Percentiles rank a stretch among this genome's conserved stretches.
These are phyloP conservation scores for Turritopsis rubra DNA, from an alignment of 30 jellyfish, hydroid and myxozoan species.

Conservation along the genomic window DNA sequence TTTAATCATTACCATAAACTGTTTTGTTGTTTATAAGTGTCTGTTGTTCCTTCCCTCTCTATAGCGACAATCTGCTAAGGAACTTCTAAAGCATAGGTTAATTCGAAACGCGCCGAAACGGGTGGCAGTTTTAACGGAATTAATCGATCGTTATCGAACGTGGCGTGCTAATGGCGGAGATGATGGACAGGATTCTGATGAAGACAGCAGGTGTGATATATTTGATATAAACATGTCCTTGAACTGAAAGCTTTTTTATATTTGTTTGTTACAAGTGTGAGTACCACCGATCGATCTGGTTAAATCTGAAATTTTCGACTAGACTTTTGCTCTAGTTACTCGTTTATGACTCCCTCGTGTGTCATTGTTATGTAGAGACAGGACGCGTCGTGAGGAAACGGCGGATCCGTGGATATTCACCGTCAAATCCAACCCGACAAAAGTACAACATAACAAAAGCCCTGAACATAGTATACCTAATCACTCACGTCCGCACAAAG, in stretches of 20 bases:
- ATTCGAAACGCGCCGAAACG: conserved; percentile 60
- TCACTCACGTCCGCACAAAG: not conserved
- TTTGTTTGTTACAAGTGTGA: not conserved
- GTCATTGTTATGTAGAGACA: conserved; percentile 1
- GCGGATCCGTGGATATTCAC: conserved; percentile 34
- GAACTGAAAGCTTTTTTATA: not conserved
- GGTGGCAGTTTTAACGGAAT: conserved; percentile 72
- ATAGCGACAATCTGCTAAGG: conserved; percentile 89
- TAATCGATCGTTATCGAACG: conserved; percentile 66
- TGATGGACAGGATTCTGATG: conserved; percentile 85
- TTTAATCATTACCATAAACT: not conserved
- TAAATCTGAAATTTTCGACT: not conserved
- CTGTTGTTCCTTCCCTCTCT: not conserved
- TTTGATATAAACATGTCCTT: not conserved
- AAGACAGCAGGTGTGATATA: conserved; percentile 39
- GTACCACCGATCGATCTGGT: not conserved
- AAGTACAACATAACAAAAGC: not conserved
- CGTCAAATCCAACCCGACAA: conserved; percentile 10
- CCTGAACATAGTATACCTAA: not conserved
- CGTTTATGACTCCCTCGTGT: conserved; percentile 42
- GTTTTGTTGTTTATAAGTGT: not conserved
- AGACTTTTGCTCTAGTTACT: not conserved
- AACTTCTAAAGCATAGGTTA: conserved; percentile 72
- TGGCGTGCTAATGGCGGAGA: conserved; percentile 94
- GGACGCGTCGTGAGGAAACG: conserved; percentile 1